phyloP scores from a whole-genome alignment of 2,797 vertebrate genomes.

The Mastacembelus armatus region DNA sequence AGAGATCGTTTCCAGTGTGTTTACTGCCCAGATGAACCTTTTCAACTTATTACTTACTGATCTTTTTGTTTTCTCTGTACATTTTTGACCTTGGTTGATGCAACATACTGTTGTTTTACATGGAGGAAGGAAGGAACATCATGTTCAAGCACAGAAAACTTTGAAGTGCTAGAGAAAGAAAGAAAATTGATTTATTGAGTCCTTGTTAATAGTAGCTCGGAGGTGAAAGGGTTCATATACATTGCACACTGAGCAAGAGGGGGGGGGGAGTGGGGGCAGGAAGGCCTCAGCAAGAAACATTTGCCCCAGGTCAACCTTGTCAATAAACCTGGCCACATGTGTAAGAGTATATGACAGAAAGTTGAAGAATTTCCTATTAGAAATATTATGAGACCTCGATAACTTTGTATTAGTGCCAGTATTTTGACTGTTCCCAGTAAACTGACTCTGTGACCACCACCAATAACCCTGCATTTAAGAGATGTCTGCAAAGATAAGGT shows the following conservation, averaged over 20 bases:
- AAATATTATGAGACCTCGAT: slow-evolving; percentile 19
- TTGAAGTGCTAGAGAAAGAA: no score
- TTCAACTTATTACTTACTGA: background rate
- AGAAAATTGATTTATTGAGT: no score
- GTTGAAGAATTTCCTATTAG: slow-evolving; percentile 12
- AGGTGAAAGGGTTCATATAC: background rate
- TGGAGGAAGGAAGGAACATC: background rate
- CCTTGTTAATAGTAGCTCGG: no score
- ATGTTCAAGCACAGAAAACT: no score
- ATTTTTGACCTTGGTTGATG: background rate
- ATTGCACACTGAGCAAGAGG: background rate
- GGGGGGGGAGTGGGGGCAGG: background rate
- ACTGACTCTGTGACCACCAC: slow-evolving; percentile 8
- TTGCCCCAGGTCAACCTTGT: background rate
- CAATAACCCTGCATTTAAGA: slow-evolving; percentile 24
- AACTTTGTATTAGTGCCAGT: slow-evolving; percentile 42
- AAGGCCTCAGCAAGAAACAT: background rate
- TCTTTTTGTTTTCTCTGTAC: background rate
- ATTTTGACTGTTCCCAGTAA: slow-evolving; percentile 11
- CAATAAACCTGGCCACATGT: background rate
- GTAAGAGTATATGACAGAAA: slow-evolving; percentile 17
- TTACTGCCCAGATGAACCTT: slow-evolving; percentile 3
- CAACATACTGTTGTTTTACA: slow-evolving; percentile 8
- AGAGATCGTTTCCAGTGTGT: slow-evolving; percentile 19
- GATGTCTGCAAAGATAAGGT: slow-evolving; percentile 34